Conservation (phyloP, 2,797 vertebrate species). For the Oophaga sylvatica region DNA sequence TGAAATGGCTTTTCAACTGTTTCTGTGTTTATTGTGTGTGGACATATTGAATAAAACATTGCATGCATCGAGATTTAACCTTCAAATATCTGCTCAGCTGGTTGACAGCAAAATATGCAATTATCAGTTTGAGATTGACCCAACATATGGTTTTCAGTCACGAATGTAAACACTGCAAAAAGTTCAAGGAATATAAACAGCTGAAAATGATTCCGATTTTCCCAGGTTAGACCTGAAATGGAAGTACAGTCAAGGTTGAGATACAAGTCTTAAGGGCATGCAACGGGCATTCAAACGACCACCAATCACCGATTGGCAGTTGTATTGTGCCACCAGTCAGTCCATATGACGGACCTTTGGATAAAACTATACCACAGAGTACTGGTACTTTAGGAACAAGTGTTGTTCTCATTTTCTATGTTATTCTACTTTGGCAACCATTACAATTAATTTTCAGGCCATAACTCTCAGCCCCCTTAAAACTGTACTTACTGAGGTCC, state of each 20-base stretch:
- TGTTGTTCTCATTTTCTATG: background rate
- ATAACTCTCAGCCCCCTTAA: background rate
- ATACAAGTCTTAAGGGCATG: background rate
- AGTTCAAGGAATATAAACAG: too few relatives aligned
- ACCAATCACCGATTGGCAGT: too few relatives aligned
- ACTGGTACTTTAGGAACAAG: background rate
- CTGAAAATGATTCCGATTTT: background rate
- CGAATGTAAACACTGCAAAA: background rate
- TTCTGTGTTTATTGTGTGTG: conserved; percentile 20
- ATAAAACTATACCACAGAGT: background rate
- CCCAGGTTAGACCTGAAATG: background rate
- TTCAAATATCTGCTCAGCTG: conserved; percentile 39
- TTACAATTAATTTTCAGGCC: background rate
- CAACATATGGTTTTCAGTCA: conserved; percentile 26
- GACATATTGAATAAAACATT: conserved; percentile 45
- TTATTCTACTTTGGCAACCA: background rate
- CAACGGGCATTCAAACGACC: too few relatives aligned
- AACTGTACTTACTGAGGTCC: background rate
- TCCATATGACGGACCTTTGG: too few relatives aligned
- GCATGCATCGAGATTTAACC: conserved; percentile 44
- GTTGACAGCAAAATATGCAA: conserved; percentile 23
- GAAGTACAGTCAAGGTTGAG: background rate
- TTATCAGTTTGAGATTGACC: background rate
- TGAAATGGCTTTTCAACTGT: conserved; percentile 47
- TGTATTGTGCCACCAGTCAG: too few relatives aligned